Percentiles rank a stretch among this genome's conserved stretches.
Conservation (phyloP, 2,888 invertebrate genomes). For the Acanthosepion pharaonis region DNA sequence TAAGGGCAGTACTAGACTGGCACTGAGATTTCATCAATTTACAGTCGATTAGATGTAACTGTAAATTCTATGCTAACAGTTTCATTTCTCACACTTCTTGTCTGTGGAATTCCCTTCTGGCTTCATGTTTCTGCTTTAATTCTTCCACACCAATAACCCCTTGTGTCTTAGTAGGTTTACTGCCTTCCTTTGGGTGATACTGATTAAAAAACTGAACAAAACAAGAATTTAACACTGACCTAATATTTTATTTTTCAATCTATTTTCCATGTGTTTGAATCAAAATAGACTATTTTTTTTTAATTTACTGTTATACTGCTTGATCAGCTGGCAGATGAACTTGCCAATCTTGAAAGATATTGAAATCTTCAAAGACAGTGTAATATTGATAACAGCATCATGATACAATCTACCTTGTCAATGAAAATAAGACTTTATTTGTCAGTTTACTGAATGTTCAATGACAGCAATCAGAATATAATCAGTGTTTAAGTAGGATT, state of each 20-base stretch:
- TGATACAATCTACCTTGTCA: background rate
- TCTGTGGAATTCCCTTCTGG: too few species aligned
- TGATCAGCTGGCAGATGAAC: background rate
- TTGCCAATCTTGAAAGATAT: background rate
- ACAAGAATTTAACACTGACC: background rate
- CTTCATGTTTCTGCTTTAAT: too few species aligned
- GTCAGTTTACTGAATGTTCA: background rate
- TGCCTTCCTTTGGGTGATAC: too few species aligned
- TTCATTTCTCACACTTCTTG: too few species aligned
- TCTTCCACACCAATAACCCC: too few species aligned
- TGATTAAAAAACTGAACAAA: background rate
- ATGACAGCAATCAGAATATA: background rate
- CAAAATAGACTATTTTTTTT: background rate
- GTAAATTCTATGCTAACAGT: too few species aligned
- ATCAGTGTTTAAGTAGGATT: background rate
- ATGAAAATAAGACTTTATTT: background rate
- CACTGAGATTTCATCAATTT: too few species aligned
- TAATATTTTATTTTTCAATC: background rate
- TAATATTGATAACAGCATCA: background rate
- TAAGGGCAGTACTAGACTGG: too few species aligned
- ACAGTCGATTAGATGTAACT: too few species aligned
- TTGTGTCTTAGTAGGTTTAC: too few species aligned
- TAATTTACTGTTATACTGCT: background rate
- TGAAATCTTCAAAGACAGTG: background rate
- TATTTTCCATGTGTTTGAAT: background rate